These are phyloP conservation scores for Conomelus anceps DNA, from an alignment of 2,888 invertebrate species.

Conservation along the genomic window DNA sequence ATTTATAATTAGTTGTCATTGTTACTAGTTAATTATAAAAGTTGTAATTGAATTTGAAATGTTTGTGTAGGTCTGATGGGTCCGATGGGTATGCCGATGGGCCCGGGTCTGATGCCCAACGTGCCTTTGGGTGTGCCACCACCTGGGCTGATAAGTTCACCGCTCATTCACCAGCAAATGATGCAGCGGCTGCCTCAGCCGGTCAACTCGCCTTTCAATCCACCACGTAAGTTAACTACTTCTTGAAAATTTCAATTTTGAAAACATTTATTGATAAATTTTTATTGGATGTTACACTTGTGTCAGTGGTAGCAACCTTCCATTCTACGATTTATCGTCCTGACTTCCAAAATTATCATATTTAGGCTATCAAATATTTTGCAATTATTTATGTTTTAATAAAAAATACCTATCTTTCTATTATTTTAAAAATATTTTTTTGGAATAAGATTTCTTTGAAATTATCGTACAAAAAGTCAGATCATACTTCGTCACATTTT, in stretches of 20 bases:
- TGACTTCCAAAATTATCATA: no score
- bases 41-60: not conserved
- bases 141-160: slow-evolving; percentile 40
- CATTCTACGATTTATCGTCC: no score
- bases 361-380: no score
- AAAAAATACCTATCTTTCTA: no score
- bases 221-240: slow-evolving; percentile 25
- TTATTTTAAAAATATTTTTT: no score
- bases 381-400: no score
- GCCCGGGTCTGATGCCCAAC: slow-evolving; percentile 44
- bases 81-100: slow-evolving; percentile 50
- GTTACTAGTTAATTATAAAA: not conserved
- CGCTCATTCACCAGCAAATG: slow-evolving; percentile 42
- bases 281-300: not conserved
- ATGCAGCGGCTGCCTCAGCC: slow-evolving; percentile 33
- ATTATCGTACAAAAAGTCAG: no score
- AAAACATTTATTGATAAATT: not conserved
- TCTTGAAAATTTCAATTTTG: not conserved
- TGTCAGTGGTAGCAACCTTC: no score
- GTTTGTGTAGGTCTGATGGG: slow-evolving; percentile 41
- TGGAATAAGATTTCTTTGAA: no score
- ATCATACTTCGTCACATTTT: no score
- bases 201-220: slow-evolving; percentile 31
- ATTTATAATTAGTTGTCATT: not conserved
- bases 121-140: slow-evolving; percentile 51